A percentile compares a stretch with the other conserved stretches of the same genome.
phyloP scores from a whole-genome alignment of 2,888 invertebrate genomes.

The Netelia inedita region DNA sequence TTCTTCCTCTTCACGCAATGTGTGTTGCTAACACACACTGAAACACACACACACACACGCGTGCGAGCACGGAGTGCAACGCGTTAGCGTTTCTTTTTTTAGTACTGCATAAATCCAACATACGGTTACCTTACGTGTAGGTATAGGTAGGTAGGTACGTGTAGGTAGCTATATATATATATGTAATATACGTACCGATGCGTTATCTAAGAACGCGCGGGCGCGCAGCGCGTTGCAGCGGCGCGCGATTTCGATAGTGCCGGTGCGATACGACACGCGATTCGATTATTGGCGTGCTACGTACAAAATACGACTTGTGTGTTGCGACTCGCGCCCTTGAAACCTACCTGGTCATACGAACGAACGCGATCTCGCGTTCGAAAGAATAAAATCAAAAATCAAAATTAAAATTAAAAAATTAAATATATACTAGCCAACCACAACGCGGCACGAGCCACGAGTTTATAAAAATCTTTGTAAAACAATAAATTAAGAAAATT shows the following conservation, averaged over 20 bases:
- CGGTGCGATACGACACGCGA: slow-evolving; percentile 69
- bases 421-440: too few species aligned
- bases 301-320: neutral
- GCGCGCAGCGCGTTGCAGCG: slow-evolving; percentile 65
- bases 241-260: slow-evolving; percentile 70
- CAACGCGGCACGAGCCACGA: too few species aligned
- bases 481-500: neutral
- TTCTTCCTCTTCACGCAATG: slow-evolving; percentile 38
- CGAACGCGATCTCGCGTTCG: neutral
- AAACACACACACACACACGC: slow-evolving; percentile 2
- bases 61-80: neutral
- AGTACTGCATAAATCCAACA: slow-evolving; percentile 35
- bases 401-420: neutral
- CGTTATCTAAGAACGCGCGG: slow-evolving; percentile 73
- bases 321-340: slow-evolving; percentile 48
- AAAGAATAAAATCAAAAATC: neutral
- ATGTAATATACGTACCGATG: slow-evolving; percentile 65
- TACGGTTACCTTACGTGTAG: neutral
- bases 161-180: neutral
- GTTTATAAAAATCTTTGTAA: neutral
- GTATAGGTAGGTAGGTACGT: neutral
- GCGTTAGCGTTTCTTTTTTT: slow-evolving; percentile 25
- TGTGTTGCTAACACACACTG: slow-evolving; percentile 12
- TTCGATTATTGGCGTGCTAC: slow-evolving; percentile 65
- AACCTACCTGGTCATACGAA: slow-evolving; percentile 18